Percentiles rank a stretch among this genome's conserved stretches.
Conservation (phyloP, 2,113 vertebrate genomes). For the Gadus macrocephalus region DNA sequence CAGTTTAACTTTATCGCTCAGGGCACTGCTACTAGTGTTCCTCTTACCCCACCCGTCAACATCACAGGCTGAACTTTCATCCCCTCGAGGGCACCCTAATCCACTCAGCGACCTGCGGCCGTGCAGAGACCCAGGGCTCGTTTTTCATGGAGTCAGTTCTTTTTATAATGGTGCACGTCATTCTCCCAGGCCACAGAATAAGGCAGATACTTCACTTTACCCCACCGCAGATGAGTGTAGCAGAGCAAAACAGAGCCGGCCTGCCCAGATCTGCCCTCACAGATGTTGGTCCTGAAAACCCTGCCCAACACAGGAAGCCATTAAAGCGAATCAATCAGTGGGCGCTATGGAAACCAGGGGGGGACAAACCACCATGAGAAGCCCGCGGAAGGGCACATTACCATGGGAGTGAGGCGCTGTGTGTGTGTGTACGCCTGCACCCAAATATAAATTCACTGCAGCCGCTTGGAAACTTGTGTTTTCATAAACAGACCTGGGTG, state of each 20-base stretch:
- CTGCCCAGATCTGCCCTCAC: constrained; percentile 49
- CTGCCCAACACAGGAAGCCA: constrained; percentile 65
- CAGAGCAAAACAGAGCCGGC: constrained; percentile 49
- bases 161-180: constrained; percentile 67
- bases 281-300: constrained; percentile 56
- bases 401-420: constrained; percentile 51
- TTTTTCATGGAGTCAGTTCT: constrained; percentile 61
- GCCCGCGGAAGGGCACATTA: constrained; percentile 55
- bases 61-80: constrained; percentile 38
- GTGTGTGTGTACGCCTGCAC: constrained; percentile 28
- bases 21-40: constrained; percentile 34
- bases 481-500: constrained; percentile 56
- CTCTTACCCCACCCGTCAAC: constrained; percentile 30
- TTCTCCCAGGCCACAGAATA: constrained; percentile 63
- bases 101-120: constrained; percentile 45
- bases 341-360: constrained; percentile 46
- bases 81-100: constrained; percentile 42
- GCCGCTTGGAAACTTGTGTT: constrained; percentile 62
- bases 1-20: constrained; percentile 43
- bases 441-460: constrained; percentile 64
- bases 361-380: constrained; percentile 52
- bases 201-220: constrained; percentile 66
- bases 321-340: constrained; percentile 70
- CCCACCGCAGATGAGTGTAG: constrained; percentile 59
- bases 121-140: constrained; percentile 25